Base-by-base conservation (phyloP, 92 coral and sea anemone species). In the Paramuricea clavata region DNA sequence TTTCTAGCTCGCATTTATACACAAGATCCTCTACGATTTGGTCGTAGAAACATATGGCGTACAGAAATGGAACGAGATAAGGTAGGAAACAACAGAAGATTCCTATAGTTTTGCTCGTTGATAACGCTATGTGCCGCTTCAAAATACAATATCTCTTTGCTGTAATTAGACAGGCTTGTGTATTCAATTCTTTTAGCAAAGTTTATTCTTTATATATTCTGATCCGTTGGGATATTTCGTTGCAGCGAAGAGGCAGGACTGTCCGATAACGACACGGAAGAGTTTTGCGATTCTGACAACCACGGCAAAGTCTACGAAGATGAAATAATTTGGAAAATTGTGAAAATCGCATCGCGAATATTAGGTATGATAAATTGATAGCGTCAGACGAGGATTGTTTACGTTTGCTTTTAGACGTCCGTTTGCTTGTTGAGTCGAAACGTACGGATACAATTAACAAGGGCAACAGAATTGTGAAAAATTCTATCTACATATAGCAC, bases 281-380 rank as follows among this genome's bases (percentile, higher is more conserved):
- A 79, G 57, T 79, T 79, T 57, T 79, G 84, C 57, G 84, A 79
- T 28, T 35, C 84, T 2, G 73, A 79, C 50, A 79, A 79, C 56
- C 73, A 59, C 56, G 84, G 84, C 49, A 59, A 79, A 36, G 72
- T 79, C 52, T 79, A 79, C 73, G 84, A 79, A 10, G 84, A 79
- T 44, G 91, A 83, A 35, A 60, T 86, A 42, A 87, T 87, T 81
- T 86, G 90, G 69, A 75, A 65, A 47, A 82, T 87, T 68, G 64
- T 91, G 56, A 87, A 87, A 61, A 61, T 81, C 26, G 79, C 86
- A 49, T 91, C 93, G 50, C 91, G 82, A 75, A 81, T 87, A 49
- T 77, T 87, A 77, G 93, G 93, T 91, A 91, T 87, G 93, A 81
- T 69, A 13, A 78, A 42, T 65, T 65, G 78, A 39, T 39, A 59